Percentiles rank a stretch among this genome's conserved stretches.
phyloP scores from a whole-genome alignment of 2,113 vertebrate species.

The Plecotus auritus region DNA sequence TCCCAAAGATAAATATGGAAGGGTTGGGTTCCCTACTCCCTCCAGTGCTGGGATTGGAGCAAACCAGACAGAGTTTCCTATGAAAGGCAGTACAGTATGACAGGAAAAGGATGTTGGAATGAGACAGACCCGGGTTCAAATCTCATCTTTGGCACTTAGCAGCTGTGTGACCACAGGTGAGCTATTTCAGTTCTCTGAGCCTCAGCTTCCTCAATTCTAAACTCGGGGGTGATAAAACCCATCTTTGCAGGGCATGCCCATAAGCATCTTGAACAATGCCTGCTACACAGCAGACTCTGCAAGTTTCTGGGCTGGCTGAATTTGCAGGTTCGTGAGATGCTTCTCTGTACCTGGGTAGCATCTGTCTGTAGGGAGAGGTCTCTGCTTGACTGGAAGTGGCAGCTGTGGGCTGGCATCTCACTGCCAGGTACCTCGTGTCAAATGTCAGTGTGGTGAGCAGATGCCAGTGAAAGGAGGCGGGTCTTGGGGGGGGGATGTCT shows the following conservation, averaged over 20 bases:
- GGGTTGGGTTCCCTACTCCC: not conserved
- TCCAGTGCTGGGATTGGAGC: not conserved
- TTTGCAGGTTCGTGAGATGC: not conserved
- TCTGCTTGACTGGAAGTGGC: not conserved
- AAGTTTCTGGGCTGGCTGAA: not conserved
- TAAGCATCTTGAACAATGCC: too few relatives aligned
- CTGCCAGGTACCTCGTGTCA: not conserved
- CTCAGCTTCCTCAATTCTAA: not conserved
- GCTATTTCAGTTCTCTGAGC: not conserved
- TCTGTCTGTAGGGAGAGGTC: not conserved
- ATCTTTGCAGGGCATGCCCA: not conserved
- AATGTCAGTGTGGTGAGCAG: not conserved
- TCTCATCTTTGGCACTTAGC: not conserved
- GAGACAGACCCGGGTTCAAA: not conserved
- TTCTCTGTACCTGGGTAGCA: not conserved
- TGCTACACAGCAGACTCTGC: rapidly evolving
- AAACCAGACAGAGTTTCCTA: not conserved
- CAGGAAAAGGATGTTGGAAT: not conserved
- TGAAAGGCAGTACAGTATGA: not conserved
- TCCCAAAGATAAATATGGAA: not conserved
- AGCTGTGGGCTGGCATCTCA: not conserved
- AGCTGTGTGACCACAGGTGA: not conserved
- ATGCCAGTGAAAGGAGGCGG: not conserved
- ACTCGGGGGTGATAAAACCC: not conserved
- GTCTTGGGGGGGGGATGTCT: not conserved